Base-by-base conservation (phyloP, 2,797 vertebrate genomes). In the Poecilia velifera region DNA sequence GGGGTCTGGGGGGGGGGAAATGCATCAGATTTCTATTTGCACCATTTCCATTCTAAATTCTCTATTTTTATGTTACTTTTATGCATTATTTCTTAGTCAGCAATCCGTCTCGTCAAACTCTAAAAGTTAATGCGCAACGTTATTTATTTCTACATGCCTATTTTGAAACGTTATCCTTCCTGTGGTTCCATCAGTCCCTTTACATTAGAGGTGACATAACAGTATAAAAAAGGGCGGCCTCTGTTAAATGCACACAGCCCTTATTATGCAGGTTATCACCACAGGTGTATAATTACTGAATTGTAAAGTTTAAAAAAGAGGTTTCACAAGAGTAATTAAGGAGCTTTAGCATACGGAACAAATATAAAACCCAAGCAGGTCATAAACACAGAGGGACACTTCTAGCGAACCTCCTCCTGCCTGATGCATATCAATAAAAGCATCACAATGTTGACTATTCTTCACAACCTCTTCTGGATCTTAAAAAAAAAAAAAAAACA, bases 351-450 rank as follows among this genome's bases (percentile, higher is more conserved):
- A 66, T 81, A 84, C 49, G 55, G 70, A 84, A 87, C 91, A 82
- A 90, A 88, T 88, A 76, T 82, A 76, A 91, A 84, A 84, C 28
- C 68, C n/a, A 64, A 10, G 49, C 39, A 49, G 73, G 86, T 84
- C 20, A 72, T 88, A 92, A 94, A 89, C 82, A 74, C 87, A 91
- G 89, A 62, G 1, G 66, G 66, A 70, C 66, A 70, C 39, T 36
- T 41, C 64, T 13, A n/a, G 91, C 53, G 57, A 74, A 49, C 75
- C 79, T 76, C 85, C 89, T 88, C 72, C 77, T 75, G 62, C 78
- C 64, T 72, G 72, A 53, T 45, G 43, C 47, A 77, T 79, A 57
- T 68, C 84, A 85, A 88, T 83, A 83, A 77, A 73, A 88, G 62
- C 76, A 73, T 70, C 31, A 31, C 64, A 68, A 41, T 87, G 77